Conservation (phyloP, 2,113 vertebrate genomes). For the Catharus minimus region DNA sequence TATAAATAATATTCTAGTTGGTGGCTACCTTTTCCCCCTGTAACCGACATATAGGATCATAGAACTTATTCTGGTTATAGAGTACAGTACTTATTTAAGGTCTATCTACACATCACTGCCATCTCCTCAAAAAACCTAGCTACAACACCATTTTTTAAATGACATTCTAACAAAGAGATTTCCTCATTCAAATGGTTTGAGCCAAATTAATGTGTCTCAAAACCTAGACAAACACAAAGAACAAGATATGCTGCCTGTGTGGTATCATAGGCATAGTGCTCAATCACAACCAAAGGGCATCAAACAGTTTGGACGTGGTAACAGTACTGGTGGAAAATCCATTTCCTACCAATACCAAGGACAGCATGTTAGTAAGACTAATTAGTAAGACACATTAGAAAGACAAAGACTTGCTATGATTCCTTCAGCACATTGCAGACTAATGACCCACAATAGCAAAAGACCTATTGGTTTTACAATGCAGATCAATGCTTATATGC, state of each 20-base stretch:
- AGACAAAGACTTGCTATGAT: neutral
- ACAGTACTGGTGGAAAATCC: neutral
- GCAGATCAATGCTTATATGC: neutral
- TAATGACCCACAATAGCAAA: neutral
- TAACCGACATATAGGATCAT: neutral
- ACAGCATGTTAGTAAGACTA: neutral
- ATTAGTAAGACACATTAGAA: neutral
- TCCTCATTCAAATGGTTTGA: neutral
- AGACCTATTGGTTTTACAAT: neutral
- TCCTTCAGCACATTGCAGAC: neutral
- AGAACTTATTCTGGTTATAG: neutral
- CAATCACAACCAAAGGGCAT: neutral
- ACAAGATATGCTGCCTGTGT: neutral
- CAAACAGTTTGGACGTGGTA: neutral
- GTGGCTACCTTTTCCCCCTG: neutral
- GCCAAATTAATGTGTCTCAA: neutral
- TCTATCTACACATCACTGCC: neutral
- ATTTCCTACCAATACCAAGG: neutral
- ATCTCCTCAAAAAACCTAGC: neutral
- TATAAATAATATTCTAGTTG: neutral
- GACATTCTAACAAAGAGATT: neutral
- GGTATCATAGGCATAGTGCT: too few relatives aligned
- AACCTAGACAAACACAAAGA: neutral
- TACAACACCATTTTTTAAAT: neutral
- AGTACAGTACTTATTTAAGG: neutral